Evolutionary conservation across 2,113 vertebrate genomes (phyloP).

Genomic region (Grammomys surdaster): DNA sequence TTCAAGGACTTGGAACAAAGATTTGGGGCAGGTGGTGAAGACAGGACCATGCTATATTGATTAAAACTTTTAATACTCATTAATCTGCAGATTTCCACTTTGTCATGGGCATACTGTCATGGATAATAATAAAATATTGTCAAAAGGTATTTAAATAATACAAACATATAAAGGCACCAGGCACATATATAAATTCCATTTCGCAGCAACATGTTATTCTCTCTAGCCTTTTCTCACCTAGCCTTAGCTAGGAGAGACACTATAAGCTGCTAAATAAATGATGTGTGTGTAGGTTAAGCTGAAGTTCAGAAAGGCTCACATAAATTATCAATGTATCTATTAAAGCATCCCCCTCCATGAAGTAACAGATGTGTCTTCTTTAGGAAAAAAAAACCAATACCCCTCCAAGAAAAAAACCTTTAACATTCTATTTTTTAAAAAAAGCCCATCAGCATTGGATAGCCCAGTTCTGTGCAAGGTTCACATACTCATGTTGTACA

Average conservation of each 20-base stretch:
- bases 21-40: neutral
- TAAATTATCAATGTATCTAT: slow-evolving; percentile 80
- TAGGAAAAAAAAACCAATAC: neutral
- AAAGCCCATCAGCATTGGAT: neutral
- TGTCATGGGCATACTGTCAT: neutral
- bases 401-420: neutral
- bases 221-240: slow-evolving; percentile 53
- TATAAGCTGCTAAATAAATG: slow-evolving; percentile 79
- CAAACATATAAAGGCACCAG: slow-evolving; percentile 20
- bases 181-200: neutral
- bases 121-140: neutral
- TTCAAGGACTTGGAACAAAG: slow-evolving; percentile 13
- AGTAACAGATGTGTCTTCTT: slow-evolving; percentile 58
- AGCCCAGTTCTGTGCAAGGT: neutral
- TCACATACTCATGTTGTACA: no score
- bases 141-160: slow-evolving; percentile 36
- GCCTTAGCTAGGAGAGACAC: slow-evolving; percentile 71
- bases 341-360: slow-evolving; percentile 58
- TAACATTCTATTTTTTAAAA: neutral
- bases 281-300: slow-evolving; percentile 75
- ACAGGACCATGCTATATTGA: neutral
- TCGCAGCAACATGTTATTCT: slow-evolving; percentile 50
- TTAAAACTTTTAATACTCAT: slow-evolving; percentile 38
- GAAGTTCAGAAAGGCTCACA: slow-evolving; percentile 73
- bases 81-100: slow-evolving; percentile 36